Conservation (phyloP, 1,140 invertebrate species). For the Drosophila erecta region DNA sequence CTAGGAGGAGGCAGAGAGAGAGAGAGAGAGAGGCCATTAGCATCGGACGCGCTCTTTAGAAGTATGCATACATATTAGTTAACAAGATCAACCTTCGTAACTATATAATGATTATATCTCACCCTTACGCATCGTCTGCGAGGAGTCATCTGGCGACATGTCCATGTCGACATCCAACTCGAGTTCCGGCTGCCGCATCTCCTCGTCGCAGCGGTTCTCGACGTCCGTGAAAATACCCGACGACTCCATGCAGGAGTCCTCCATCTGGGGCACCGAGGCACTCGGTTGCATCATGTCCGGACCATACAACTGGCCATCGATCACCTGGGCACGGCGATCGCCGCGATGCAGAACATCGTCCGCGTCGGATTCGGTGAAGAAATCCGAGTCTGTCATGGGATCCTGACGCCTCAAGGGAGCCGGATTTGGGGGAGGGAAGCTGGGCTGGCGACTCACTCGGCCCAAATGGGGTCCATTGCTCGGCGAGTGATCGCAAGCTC, state of each 20-base stretch:
- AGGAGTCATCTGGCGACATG: conserved; percentile 87
- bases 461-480: conserved; percentile 76
- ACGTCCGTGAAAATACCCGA: conserved; percentile 94
- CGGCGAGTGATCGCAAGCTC: conserved; percentile 89
- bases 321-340: conserved; percentile 91
- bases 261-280: conserved; percentile 85
- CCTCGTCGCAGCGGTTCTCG: conserved; percentile 87
- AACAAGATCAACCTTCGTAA: too few relatives aligned
- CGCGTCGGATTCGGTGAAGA: conserved; percentile 94
- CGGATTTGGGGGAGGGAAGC: conserved; percentile 66
- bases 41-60: neutral
- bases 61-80: too few relatives aligned
- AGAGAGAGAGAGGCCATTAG: conserved; percentile 1
- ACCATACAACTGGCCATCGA: conserved; percentile 93
- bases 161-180: conserved; percentile 75
- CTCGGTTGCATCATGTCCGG: conserved; percentile 86
- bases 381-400: conserved; percentile 95
- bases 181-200: conserved; percentile 68
- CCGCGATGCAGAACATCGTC: conserved; percentile 91
- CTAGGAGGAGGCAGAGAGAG: conserved; percentile 22
- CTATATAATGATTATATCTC: neutral
- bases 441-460: conserved; percentile 73
- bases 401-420: conserved; percentile 87
- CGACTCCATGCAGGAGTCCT: conserved; percentile 91
- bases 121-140: conserved; percentile 80